Conservation (phyloP, 23 tunicate genomes). For the Halocynthia roretzi region DNA sequence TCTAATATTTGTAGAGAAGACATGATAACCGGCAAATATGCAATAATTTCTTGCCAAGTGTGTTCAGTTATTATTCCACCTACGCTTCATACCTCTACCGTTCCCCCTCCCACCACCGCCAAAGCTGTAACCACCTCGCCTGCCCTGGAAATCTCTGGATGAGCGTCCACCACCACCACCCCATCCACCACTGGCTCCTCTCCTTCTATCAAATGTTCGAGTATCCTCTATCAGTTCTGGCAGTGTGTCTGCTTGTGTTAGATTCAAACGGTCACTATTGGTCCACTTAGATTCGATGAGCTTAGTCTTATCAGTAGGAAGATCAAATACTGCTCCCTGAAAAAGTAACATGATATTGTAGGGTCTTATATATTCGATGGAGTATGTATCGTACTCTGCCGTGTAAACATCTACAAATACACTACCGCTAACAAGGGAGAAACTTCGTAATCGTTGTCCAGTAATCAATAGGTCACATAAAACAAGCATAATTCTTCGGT, state of each 20-base stretch:
- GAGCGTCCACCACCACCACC: constrained; percentile 14
- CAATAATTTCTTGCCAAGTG: too few species aligned
- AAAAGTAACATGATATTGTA: too few species aligned
- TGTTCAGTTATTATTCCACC: constrained; percentile 13
- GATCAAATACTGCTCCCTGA: constrained; percentile 88
- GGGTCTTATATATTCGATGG: too few species aligned
- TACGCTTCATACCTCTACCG: constrained; percentile 7
- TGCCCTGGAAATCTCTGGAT: constrained; percentile 2
- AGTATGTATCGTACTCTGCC: too few species aligned
- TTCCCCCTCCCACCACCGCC: constrained; percentile 12
- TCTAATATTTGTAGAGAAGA: too few species aligned
- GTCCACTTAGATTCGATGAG: constrained; percentile 48
- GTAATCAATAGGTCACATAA: too few species aligned
- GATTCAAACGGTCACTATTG: constrained; percentile 22
- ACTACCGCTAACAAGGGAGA: too few species aligned
- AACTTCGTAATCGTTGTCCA: too few species aligned
- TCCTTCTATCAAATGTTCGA: background rate
- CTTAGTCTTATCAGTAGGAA: constrained; percentile 59
- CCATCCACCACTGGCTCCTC: constrained; percentile 21
- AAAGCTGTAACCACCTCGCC: constrained; percentile 7
- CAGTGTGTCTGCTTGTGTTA: constrained; percentile 32
- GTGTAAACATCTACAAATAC: too few species aligned
- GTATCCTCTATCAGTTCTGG: constrained; percentile 45
- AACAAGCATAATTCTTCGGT: too few species aligned
- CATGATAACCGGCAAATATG: too few species aligned